Base-by-base conservation (phyloP, 92 coral and sea anemone genomes). In the Palythoa heliodiscus region DNA sequence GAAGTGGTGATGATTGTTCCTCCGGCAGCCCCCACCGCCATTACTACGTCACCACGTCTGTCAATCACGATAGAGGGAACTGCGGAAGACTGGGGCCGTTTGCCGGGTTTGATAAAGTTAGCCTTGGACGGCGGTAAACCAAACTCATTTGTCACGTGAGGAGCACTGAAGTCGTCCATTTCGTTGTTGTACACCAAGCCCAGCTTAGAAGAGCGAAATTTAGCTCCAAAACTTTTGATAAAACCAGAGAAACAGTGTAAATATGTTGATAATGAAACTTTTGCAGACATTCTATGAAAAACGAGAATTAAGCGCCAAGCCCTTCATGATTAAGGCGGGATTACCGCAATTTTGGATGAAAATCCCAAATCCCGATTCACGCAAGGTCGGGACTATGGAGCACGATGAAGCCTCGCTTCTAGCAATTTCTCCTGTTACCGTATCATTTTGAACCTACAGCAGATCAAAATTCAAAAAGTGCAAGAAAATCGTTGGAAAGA, bases 121-220 rank as follows among this genome's bases (percentile, higher is more conserved):
- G 93, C 98, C 35, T 93, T 96, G 19, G 99, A 77, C 16, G 99
- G 99, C 0, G 93, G 98, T 22, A 96, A 92, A 8, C 99, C 99
- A 54, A 96, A 96, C 84, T 96, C 98, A 64, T 96, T 96, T 24
- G 95, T 92, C 52, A 96, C 92, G 20, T 94, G 91, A 0, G 99
- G 99, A 5, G 98, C 92, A 68, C 99, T 95, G 83, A 96, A 96
- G 89, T 96, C 99, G 80, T 96, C 99, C 99, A 96, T 96, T 64
- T 96, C 99, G 75, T 96, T 96, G 85, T 96, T 96, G 91, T 96
- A 96, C 52, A 96, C 98, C 7, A 96, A 53, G 40, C 99, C 99
- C 29, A 96, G 98, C 52, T 89, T 91, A 79, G 92, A 83, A 9
- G 99, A 96, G 25, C 96, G 88, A 83, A 96, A 96, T 94, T 96